Base-by-base conservation (phyloP, 2,888 invertebrate genomes). In the Hetaerina titia region DNA sequence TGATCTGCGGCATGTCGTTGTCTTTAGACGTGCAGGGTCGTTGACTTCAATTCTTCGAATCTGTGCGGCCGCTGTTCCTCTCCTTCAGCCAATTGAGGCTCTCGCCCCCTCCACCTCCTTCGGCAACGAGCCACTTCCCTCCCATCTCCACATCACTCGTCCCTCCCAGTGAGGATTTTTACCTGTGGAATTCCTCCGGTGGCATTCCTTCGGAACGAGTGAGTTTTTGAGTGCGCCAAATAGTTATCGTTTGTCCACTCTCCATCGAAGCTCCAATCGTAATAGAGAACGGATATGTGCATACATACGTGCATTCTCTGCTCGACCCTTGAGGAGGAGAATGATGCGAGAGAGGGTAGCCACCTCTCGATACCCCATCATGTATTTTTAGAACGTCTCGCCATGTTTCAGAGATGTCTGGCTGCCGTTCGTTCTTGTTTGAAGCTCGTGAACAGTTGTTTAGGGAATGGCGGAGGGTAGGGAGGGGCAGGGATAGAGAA, bases 361-460 rank as follows among this genome's bases (percentile, higher is more conserved):
- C 69, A 69, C 92, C 92, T 92, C 56, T 92, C 92, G 69, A 92
- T 92, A 69, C 45, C 69, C 92, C 92, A 56, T 92, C 92, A 92
- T 45, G 69, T 92, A 92, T 92, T 92, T 92, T 92, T 92, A 92
- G 92, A 92, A 92, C 92, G 92, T 92, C 92, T 92, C 92, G 92
- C 92, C 92, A 74, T 92, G 92, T 92, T 92, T 92, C 69, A 56
- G 92, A 92, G 92, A 69, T 69, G 92, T 92, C 92, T 92, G 92
- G 92, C 69, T 69, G 92, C 92, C 56, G 64, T 64, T 90, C 90
- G 64, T 90, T 31, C 90, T 90, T 90, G 90, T 90, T 90, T 90
- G 90, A 90, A 64, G 64, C 90, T 90, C 90, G 64, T 64, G 90
- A 90, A 90, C 90, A 90, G 90, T 90, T 90, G 90, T 90, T 90